Evolutionary conservation across 2,888 invertebrate species (phyloP), one percentile per base, ranked within the genome.

Genomic region (Erebia aethiops): DNA sequence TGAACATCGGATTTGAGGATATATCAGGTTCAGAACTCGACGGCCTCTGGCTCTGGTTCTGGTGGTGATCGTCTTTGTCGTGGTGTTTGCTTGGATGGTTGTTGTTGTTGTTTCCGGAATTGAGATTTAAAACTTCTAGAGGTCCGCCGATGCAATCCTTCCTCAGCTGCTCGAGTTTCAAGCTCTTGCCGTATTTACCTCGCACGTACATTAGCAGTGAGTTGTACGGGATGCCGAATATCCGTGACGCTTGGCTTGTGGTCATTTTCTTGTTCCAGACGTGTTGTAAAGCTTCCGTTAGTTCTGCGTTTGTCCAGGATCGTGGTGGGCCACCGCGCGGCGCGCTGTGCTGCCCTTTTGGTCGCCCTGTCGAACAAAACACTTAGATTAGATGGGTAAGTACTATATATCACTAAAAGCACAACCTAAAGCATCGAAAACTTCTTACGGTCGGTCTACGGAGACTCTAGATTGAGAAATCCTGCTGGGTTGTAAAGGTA

Each of bases 221-320:
- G 91, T 98, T 98, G 94, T 98, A 98, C n/a, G 98, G 98, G 77
- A 98, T 98, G 58, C 98, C 98, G 89, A 97, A 98, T 85, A 98
- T 97, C 75, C 98, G 92, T 35, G 97, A 98, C 11, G 98, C 98
- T 88, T 98, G 97, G 82, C 97, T 97, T 60, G 98, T 98, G 75
- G 98, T 98, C 97, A 98, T 98, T 87, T 97, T 98, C 85, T 98
- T 98, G 90, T 98, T 98, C 98, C 98, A 98, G n/a, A 98, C 98
- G 89, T 98, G 97, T 83, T 97, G 97, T 67, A 98, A 94, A 1
- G 98, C 98, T 89, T 98, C 97, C 67, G 98, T 98, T 67, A 98
- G 94, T 83, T 98, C 98, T 52, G 97, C 97, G 90, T 98, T 98
- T 74, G 98, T 98, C 98, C 98, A 98, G 1, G 98, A 98, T 69